Evolutionary conservation across 2,888 invertebrate genomes (phyloP).

Genomic region (Endomychus coccineus): DNA sequence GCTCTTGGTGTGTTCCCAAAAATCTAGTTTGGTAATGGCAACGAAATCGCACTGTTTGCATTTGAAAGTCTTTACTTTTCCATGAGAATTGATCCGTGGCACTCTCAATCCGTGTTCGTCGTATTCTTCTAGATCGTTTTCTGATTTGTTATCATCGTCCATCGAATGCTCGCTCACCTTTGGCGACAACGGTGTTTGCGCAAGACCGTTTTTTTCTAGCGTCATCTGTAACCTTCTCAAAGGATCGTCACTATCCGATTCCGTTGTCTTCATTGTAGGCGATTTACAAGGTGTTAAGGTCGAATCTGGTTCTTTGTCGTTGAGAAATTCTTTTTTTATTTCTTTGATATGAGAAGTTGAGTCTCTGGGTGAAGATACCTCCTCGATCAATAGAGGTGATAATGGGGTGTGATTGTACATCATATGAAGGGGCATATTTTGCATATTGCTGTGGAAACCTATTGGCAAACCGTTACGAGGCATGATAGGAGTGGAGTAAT

Average conservation of each 20-base stretch:
- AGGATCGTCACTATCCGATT: slow-evolving; percentile 21
- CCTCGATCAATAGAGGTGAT: neutral
- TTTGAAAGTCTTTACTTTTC: slow-evolving; percentile 80
- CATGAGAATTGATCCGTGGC: slow-evolving; percentile 57
- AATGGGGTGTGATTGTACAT: neutral
- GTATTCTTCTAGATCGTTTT: slow-evolving; percentile 42
- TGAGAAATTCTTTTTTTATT: neutral
- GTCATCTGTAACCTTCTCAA: slow-evolving; percentile 25
- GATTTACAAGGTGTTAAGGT: slow-evolving; percentile 41
- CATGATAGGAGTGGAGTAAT: slow-evolving; percentile 3
- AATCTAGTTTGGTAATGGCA: slow-evolving; percentile 80
- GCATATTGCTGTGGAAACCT: neutral
- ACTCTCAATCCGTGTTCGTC: slow-evolving; percentile 55
- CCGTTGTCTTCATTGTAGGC: slow-evolving; percentile 29
- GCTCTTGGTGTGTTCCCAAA: slow-evolving; percentile 84
- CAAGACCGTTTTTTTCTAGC: slow-evolving; percentile 33
- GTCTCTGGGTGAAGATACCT: neutral
- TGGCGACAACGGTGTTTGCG: slow-evolving; percentile 26
- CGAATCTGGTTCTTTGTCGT: slow-evolving; percentile 29
- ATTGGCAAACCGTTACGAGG: no score
- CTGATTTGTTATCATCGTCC: slow-evolving; percentile 48
- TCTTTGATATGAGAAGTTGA: slow-evolving; percentile 1
- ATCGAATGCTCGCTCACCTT: slow-evolving; percentile 33
- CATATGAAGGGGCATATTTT: neutral
- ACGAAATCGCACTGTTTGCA: slow-evolving; percentile 89